phyloP scores from a whole-genome alignment of 2,888 invertebrate species.

The Trichopria drosophilae region DNA sequence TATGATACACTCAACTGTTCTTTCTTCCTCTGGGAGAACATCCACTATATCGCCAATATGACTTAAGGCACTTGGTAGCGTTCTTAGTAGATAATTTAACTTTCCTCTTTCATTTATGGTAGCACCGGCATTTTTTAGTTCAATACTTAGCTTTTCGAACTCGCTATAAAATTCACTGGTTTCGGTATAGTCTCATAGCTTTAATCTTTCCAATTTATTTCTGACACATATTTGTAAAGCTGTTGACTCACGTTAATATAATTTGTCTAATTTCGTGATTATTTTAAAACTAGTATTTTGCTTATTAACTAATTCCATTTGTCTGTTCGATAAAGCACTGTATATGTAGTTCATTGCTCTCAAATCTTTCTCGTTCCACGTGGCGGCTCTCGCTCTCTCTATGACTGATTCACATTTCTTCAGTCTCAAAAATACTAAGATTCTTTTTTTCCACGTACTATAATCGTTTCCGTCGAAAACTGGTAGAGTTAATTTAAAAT shows the following conservation, averaged over 20 bases:
- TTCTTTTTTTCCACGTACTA: too few relatives aligned
- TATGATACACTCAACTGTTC: constrained; percentile 36
- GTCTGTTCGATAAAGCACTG: constrained; percentile 29
- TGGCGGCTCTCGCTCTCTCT: constrained; percentile 9
- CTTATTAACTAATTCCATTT: constrained; percentile 29
- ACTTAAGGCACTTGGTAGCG: constrained; percentile 36
- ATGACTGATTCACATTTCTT: constrained; percentile 28
- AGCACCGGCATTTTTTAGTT: constrained; percentile 37
- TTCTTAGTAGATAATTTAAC: constrained; percentile 38
- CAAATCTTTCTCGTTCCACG: constrained; percentile 33
- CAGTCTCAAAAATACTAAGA: constrained; percentile 33
- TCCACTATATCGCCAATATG: constrained; percentile 38
- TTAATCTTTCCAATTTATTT: too few relatives aligned
- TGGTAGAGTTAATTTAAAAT: constrained; percentile 25
- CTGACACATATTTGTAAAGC: neutral
- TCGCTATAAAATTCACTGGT: too few relatives aligned
- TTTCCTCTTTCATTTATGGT: constrained; percentile 35
- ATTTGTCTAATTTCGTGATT: constrained; percentile 37
- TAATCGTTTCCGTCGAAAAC: constrained; percentile 34
- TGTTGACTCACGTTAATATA: too few relatives aligned
- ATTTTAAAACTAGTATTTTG: too few relatives aligned
- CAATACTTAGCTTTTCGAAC: constrained; percentile 28
- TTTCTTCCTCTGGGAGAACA: constrained; percentile 29
- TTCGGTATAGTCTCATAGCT: too few relatives aligned
- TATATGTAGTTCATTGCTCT: constrained; percentile 36